Percentiles rank a stretch among this genome's conserved stretches.
These are phyloP conservation scores for Quiscalus mexicanus DNA, from an alignment of 2,113 vertebrate genomes.

Conservation along the genomic window DNA sequence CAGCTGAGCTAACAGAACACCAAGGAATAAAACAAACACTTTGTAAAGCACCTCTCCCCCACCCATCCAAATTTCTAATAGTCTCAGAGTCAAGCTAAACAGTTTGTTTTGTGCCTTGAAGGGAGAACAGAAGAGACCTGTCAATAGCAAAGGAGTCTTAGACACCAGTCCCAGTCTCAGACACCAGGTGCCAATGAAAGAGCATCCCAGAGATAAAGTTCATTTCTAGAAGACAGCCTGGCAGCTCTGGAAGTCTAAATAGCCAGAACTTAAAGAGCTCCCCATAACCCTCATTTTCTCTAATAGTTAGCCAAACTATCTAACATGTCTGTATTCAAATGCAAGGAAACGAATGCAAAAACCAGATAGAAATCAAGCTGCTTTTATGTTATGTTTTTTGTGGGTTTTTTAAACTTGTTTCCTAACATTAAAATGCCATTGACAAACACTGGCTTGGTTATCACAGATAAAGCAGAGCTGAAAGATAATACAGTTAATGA, in stretches of 20 bases:
- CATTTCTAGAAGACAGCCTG: not conserved
- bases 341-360: constrained; percentile 37
- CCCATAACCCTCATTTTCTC: not conserved
- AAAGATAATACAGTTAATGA: constrained; percentile 65
- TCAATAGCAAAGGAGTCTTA: not conserved
- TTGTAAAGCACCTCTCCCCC: not conserved
- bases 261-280: not conserved
- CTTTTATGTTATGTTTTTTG: not conserved
- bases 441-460: constrained; percentile 37
- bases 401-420: not conserved
- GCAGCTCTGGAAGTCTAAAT: not conserved
- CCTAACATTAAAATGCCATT: constrained; percentile 69
- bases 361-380: constrained; percentile 46
- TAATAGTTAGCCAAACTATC: constrained; percentile 41
- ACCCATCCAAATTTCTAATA: not conserved
- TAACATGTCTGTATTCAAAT: constrained; percentile 39
- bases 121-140: not conserved
- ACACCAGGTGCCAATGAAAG: not conserved
- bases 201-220: not conserved
- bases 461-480: constrained; percentile 14
- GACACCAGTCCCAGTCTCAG: not conserved
- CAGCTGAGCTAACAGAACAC: not conserved
- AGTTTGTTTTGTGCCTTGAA: not conserved
- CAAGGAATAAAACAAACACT: not conserved
- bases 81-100: not conserved